These are phyloP conservation scores for Ptychoptera albimana DNA, from an alignment of 2,888 invertebrate genomes.

Conservation along the genomic window DNA sequence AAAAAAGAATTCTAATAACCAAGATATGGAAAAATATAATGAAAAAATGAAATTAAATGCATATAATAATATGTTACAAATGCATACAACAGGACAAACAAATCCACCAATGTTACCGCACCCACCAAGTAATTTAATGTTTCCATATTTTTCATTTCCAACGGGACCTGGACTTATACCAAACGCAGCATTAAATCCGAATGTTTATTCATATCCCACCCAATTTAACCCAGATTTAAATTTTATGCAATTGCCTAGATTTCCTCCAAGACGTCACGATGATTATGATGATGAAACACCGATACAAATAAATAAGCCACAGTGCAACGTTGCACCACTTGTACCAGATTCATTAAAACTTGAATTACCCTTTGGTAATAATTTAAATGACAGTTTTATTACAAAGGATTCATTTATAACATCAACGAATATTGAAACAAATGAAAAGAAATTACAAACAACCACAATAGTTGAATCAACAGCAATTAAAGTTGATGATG, in stretches of 20 bases:
- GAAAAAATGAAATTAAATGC: too few species aligned
- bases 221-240: constrained; percentile 8
- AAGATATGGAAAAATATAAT: too few species aligned
- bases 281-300: background rate
- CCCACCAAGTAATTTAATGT: constrained; percentile 28
- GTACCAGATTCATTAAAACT: constrained; percentile 24
- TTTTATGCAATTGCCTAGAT: background rate
- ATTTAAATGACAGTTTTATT: too few species aligned
- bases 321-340: constrained; percentile 27
- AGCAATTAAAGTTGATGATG: background rate
- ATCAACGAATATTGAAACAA: background rate
- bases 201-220: constrained; percentile 11
- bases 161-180: constrained; percentile 40
- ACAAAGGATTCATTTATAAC: background rate
- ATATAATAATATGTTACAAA: too few species aligned
- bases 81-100: too few species aligned
- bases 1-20: too few species aligned
- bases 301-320: constrained; percentile 17
- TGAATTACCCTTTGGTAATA: constrained; percentile 7
- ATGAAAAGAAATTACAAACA: background rate
- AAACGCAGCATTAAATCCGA: constrained; percentile 34
- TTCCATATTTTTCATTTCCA: constrained; percentile 27
- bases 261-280: background rate
- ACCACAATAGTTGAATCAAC: background rate
- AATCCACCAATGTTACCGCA: constrained; percentile 12